These are phyloP conservation scores for Mycteria americana DNA, from an alignment of 2,797 vertebrate genomes.

Conservation along the genomic window DNA sequence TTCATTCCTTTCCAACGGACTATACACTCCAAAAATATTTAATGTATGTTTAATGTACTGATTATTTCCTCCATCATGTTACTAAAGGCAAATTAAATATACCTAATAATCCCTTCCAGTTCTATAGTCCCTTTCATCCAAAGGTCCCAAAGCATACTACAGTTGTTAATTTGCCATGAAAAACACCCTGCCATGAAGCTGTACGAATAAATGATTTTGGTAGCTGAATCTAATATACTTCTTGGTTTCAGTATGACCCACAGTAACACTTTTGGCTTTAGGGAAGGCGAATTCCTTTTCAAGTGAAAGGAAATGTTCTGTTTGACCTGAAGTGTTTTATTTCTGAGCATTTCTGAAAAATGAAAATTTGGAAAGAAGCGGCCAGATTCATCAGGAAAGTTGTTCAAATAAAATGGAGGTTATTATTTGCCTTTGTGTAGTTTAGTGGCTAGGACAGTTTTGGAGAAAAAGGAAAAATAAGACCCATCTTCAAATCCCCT, in stretches of 20 bases:
- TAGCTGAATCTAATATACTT: conserved; percentile 19
- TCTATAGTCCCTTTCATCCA: conserved; percentile 25
- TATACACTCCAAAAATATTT: conserved; percentile 47
- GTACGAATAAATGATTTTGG: conserved; percentile 1
- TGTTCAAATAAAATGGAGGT: neutral
- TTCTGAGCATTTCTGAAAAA: neutral
- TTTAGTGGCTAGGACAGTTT: neutral
- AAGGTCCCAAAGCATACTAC: conserved; percentile 1
- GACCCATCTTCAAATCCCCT: neutral
- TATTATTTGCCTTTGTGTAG: neutral
- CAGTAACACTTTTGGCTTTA: neutral
- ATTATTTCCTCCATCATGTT: conserved; percentile 44
- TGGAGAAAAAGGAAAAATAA: neutral
- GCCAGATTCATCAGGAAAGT: neutral
- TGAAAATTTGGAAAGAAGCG: neutral
- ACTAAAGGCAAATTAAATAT: conserved; percentile 35
- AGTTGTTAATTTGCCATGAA: conserved; percentile 43
- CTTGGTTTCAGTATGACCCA: neutral
- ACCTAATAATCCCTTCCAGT: conserved; percentile 1
- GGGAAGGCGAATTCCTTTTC: neutral
- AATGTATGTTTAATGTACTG: conserved; percentile 35
- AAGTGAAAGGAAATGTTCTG: conserved; percentile 11
- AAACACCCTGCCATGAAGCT: conserved; percentile 8
- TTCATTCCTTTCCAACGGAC: conserved; percentile 46
- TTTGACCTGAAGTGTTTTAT: neutral